Conservation (phyloP, 2,113 vertebrate genomes). For the Chaetura pelagica region DNA sequence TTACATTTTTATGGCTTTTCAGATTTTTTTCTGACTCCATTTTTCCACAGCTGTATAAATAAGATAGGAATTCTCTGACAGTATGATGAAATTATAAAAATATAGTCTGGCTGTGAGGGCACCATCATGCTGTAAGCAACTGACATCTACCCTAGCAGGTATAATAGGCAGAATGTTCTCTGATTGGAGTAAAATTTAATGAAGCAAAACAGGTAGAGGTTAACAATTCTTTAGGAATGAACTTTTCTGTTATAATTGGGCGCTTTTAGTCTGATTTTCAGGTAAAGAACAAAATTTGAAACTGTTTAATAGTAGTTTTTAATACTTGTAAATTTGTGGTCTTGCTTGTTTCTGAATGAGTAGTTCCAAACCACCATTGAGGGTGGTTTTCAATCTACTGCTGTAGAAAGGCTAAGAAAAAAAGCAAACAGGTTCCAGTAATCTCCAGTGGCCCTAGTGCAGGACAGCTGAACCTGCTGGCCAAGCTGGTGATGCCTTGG, state of each 20-base stretch:
- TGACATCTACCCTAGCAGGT: neutral
- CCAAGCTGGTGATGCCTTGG: neutral
- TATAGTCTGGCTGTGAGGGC: neutral
- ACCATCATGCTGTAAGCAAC: neutral
- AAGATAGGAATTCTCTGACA: neutral
- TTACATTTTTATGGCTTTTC: neutral
- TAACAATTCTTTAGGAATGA: neutral
- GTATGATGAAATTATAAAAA: neutral
- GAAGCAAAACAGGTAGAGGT: neutral
- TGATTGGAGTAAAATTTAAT: neutral
- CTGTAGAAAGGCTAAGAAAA: neutral
- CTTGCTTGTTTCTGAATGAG: neutral
- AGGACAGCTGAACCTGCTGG: neutral
- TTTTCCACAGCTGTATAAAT: constrained; percentile 20
- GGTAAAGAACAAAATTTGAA: neutral
- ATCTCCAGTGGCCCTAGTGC: rapidly evolving
- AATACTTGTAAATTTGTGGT: neutral
- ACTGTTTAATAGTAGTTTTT: neutral
- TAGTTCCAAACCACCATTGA: neutral
- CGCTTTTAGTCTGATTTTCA: neutral
- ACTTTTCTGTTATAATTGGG: neutral
- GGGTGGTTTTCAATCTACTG: neutral
- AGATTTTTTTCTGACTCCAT: neutral
- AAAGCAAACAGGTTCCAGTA: neutral
- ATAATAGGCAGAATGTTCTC: neutral